A percentile compares a stretch with the other conserved stretches of the same genome.
Evolutionary conservation across 2,113 vertebrate species (phyloP).

Genomic region (Colaptes auratus): DNA sequence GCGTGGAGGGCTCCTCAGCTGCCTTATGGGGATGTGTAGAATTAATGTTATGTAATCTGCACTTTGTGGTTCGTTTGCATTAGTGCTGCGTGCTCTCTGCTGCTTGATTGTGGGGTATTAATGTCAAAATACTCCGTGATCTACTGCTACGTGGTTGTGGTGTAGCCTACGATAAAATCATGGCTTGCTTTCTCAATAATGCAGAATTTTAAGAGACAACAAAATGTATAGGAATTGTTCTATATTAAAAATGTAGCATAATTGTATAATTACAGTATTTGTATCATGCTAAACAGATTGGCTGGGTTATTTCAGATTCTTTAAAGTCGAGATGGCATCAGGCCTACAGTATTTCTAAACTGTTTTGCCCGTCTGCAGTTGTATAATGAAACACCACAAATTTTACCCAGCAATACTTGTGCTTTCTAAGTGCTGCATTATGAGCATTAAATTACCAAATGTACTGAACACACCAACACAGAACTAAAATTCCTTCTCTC

Average conservation of each 20-base stretch:
- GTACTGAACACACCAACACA: constrained; percentile 47
- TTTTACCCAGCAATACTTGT: constrained; percentile 64
- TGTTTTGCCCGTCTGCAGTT: constrained; percentile 54
- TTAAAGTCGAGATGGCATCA: constrained; percentile 65
- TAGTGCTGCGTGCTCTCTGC: constrained; percentile 9
- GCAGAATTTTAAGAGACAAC: constrained; percentile 41
- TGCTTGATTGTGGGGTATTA: constrained; percentile 38
- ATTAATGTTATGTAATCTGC: constrained; percentile 23
- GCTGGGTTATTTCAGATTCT: constrained; percentile 61
- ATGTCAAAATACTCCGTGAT: constrained; percentile 28
- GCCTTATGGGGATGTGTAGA: neutral
- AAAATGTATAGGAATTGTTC: constrained; percentile 63
- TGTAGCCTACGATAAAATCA: constrained; percentile 7
- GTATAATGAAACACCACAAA: constrained; percentile 63
- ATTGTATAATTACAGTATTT: constrained; percentile 69
- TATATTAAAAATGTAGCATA: constrained; percentile 72
- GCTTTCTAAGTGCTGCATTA: constrained; percentile 69
- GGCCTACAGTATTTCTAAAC: constrained; percentile 63
- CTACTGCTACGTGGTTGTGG: neutral
- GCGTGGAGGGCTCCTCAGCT: neutral
- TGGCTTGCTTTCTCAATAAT: constrained; percentile 39
- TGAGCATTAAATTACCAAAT: constrained; percentile 51
- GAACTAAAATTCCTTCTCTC: constrained; percentile 57
- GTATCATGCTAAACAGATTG: constrained; percentile 66
- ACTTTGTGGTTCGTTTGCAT: constrained; percentile 3